phyloP scores from a whole-genome alignment of 2,888 invertebrate genomes.

The Bellardia pandia region DNA sequence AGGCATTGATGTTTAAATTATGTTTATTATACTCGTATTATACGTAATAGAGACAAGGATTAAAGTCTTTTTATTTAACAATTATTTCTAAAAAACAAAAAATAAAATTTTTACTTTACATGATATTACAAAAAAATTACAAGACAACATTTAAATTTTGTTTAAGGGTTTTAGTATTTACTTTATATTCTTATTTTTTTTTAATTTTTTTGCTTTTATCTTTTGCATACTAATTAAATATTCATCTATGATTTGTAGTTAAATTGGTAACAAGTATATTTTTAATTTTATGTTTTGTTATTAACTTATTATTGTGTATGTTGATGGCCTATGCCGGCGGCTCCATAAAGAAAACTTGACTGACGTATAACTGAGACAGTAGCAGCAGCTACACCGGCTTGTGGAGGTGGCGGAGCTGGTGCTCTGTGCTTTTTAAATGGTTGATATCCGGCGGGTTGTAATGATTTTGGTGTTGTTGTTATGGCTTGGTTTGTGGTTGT shows the following conservation, averaged over 20 bases:
- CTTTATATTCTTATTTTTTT: neutral
- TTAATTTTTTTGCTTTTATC: neutral
- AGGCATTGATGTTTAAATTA: constrained; percentile 65
- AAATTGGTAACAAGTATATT: constrained; percentile 4
- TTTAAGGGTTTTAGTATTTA: neutral
- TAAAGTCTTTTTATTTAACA: constrained; percentile 58
- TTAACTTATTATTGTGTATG: constrained; percentile 59
- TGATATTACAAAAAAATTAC: constrained; percentile 43
- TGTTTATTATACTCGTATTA: constrained; percentile 54
- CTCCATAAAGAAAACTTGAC: constrained; percentile 81
- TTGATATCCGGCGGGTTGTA: constrained; percentile 78
- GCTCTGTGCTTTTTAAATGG: constrained; percentile 80
- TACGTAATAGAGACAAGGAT: constrained; percentile 50
- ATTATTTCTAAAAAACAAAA: constrained; percentile 15
- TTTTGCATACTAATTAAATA: constrained; percentile 32
- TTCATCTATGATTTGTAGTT: constrained; percentile 42
- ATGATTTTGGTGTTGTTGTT: constrained; percentile 73
- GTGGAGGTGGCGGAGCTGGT: constrained; percentile 81
- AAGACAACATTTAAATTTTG: constrained; percentile 41
- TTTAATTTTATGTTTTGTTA: neutral
- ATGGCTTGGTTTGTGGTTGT: constrained; percentile 67
- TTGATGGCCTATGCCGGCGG: constrained; percentile 74
- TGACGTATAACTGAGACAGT: constrained; percentile 82
- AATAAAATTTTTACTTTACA: constrained; percentile 10
- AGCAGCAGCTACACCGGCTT: constrained; percentile 81